Base-by-base conservation (phyloP, 1,140 invertebrate genomes). In the Heliconius congener region DNA sequence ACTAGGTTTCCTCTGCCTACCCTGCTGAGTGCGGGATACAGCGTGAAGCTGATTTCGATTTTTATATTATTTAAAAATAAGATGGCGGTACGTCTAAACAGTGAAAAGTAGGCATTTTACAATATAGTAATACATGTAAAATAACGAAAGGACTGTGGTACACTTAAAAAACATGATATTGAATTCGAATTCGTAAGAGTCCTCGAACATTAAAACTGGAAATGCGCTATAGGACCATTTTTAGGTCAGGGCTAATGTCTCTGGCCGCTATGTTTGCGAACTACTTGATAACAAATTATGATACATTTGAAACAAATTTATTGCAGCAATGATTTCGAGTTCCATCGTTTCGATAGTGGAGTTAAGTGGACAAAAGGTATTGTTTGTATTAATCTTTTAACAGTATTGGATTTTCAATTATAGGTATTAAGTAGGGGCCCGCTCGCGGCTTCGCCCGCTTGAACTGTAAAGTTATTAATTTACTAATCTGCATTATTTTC, bases 211-310 rank as follows among this genome's bases (percentile, higher is more conserved):
- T 77, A 30, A 34, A 71, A 77, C 76, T 72, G 76, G 52, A 71
- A 77, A 72, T 72, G 70, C 60, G 60, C 76, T 71, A 23, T 71
- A 77, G 66, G 39, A 52, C 37, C 76, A 77, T 77, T 77, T 77
- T 72, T 23, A 77, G 76, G 76, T 77, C 76, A 77, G 76, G 76
- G 66, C 50, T 57, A 52, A 77, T 52, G 70, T 71, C 66, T 77
- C 70, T 30, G 70, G 70, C 52, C 76, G 42, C 70, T 77, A 72
- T 23, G 52, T 66, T 55, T 77, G 27, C 42, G 70, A 77, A 72
- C 66, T 77, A 77, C 70, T 77, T 71, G 70, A 77, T 77, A 77
- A 77, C 70, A 77, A 77, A 77, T 77, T 71, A 77, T 77, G 34
- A 77, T 71, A 71, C 76, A 72, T 72, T 13, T 66, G 60, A 3